Percentiles rank a stretch among this genome's conserved stretches.
These are phyloP conservation scores for Chaetodon auriga DNA, from an alignment of 2,113 vertebrate genomes.

Conservation along the genomic window DNA sequence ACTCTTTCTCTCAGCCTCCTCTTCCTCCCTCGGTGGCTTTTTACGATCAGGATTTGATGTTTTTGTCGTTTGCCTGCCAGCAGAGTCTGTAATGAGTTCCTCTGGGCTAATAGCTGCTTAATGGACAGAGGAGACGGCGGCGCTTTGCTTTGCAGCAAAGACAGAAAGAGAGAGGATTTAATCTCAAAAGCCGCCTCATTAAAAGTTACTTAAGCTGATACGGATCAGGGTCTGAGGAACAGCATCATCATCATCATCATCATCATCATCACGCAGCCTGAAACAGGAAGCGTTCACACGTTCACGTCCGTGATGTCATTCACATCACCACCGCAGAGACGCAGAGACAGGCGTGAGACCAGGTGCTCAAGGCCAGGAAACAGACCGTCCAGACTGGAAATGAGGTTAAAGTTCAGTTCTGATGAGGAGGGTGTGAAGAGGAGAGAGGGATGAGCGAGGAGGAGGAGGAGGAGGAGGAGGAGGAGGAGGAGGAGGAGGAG, in stretches of 20 bases:
- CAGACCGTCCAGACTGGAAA: too few relatives aligned
- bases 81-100: constrained; percentile 43
- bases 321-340: background rate
- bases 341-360: background rate
- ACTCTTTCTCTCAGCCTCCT: background rate
- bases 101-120: constrained; percentile 52
- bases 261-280: background rate
- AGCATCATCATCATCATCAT: background rate
- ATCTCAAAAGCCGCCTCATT: constrained; percentile 46
- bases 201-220: constrained; percentile 47
- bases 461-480: too few relatives aligned
- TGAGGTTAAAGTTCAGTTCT: too few relatives aligned
- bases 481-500: too few relatives aligned
- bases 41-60: constrained; percentile 22
- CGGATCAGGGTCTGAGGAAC: constrained; percentile 8
- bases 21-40: background rate
- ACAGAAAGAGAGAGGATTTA: constrained; percentile 3
- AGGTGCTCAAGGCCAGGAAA: background rate
- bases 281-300: constrained; percentile 20
- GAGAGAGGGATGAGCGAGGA: too few relatives aligned
- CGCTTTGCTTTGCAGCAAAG: background rate
- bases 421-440: too few relatives aligned
- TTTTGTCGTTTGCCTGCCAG: constrained; percentile 51
- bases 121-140: constrained; percentile 41
- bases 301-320: constrained; percentile 24